Conservation (phyloP, 2,113 vertebrate genomes). For the Pseudopodoces humilis region DNA sequence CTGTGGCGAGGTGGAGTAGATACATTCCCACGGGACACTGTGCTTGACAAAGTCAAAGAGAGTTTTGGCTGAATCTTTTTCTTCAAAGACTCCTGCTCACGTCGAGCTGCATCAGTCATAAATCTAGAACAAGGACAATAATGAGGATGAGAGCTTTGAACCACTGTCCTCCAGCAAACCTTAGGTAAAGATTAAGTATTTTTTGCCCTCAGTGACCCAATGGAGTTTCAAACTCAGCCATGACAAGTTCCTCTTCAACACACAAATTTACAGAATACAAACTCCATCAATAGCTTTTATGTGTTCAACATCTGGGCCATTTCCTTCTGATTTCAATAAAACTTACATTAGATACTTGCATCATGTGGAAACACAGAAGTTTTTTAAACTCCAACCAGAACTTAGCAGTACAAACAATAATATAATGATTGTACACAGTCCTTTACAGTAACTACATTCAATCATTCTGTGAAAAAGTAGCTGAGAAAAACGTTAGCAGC, state of each 20-base stretch:
- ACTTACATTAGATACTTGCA: not conserved
- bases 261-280: not conserved
- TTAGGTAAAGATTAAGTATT: not conserved
- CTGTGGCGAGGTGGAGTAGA: conserved; percentile 92
- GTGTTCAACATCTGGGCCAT: not conserved
- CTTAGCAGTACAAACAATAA: not conserved
- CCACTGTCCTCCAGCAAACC: not conserved
- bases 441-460: not conserved
- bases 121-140: conserved; percentile 79
- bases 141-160: not conserved
- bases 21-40: conserved; percentile 88
- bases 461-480: not conserved
- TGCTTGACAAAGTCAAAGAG: conserved; percentile 87
- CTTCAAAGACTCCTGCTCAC: conserved; percentile 92
- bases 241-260: not conserved
- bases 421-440: not conserved
- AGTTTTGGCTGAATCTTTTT: conserved; percentile 96
- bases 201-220: not conserved
- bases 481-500: not conserved
- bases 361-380: not conserved
- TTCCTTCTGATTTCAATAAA: not conserved
- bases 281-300: not conserved
- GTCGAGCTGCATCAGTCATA: conserved; percentile 95
- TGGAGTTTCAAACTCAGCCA: not conserved
- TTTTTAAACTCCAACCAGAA: not conserved